Percentiles rank a stretch among this genome's conserved stretches.
phyloP scores from a whole-genome alignment of 2,113 vertebrate species.

The Erpornis zantholeuca region DNA sequence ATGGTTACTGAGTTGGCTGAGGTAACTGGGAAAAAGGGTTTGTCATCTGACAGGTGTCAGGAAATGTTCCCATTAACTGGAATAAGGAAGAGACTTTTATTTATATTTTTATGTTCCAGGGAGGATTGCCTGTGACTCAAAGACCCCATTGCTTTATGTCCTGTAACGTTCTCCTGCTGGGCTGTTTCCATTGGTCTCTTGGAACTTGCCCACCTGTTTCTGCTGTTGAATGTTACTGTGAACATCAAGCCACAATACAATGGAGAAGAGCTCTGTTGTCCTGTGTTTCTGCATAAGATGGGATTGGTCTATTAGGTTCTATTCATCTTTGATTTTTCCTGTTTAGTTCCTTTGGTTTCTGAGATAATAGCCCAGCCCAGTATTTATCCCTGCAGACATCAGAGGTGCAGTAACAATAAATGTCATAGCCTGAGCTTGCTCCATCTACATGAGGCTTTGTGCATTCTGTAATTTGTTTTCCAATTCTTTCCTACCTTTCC shows the following conservation, averaged over 20 bases:
- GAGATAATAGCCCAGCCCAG: neutral
- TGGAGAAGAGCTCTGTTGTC: neutral
- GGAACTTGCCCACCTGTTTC: neutral
- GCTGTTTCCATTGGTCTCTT: neutral
- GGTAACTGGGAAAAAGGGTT: neutral
- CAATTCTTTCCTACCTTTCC: neutral
- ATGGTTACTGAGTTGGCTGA: slow-evolving; percentile 40
- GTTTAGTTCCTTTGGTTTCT: neutral
- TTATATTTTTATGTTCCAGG: neutral
- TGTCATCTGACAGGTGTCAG: neutral
- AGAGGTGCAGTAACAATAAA: neutral
- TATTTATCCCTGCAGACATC: neutral
- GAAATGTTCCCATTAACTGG: slow-evolving; percentile 24
- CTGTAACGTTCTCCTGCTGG: fast-evolving
- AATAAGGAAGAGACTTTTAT: neutral
- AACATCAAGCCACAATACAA: neutral
- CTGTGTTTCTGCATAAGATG: neutral
- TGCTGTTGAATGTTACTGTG: neutral
- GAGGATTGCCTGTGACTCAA: neutral
- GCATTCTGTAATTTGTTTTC: neutral
- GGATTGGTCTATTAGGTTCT: neutral
- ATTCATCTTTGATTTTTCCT: neutral
- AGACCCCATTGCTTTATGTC: neutral
- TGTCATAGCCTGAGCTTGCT: neutral
- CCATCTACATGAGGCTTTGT: neutral